Evolutionary conservation across 1,140 invertebrate species (phyloP).

Genomic region (Lepidurus packardi): DNA sequence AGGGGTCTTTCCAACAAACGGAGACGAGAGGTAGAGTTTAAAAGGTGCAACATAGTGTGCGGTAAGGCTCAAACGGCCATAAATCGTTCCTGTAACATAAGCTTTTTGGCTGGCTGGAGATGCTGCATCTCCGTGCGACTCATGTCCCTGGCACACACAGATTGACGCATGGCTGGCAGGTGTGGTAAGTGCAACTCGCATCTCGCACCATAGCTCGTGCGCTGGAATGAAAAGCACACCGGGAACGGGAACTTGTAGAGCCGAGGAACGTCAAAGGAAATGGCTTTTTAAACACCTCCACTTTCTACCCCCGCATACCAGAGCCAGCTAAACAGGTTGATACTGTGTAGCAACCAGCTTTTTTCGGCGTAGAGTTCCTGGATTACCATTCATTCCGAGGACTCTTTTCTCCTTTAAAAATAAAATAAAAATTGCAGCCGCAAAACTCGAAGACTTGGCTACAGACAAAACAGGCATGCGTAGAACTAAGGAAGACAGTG

Average conservation of each 20-base stretch:
- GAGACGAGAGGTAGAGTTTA: background rate
- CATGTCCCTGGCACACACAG: background rate
- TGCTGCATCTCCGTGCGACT: background rate
- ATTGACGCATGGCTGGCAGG: conserved; percentile 20
- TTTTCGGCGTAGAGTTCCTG: background rate
- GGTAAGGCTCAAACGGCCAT: conserved; percentile 15
- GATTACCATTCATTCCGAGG: background rate
- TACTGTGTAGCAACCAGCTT: background rate
- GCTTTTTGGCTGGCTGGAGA: background rate
- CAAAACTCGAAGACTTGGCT: too few relatives aligned
- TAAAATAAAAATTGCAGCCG: too few relatives aligned
- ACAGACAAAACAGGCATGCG: too few relatives aligned
- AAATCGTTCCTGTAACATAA: background rate
- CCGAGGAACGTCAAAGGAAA: conserved; percentile 8
- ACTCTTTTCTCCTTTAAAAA: background rate
- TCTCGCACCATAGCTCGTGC: background rate
- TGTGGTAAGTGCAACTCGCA: background rate
- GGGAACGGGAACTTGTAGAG: background rate
- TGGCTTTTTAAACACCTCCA: conserved; percentile 15
- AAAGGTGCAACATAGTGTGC: conserved; percentile 18
- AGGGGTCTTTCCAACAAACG: background rate
- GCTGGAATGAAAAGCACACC: background rate
- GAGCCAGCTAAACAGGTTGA: background rate
- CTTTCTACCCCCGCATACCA: background rate
- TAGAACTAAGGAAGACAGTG: background rate